Evolutionary conservation across 2,797 vertebrate species (phyloP).

Genomic region (Lagorchestes hirsutus): DNA sequence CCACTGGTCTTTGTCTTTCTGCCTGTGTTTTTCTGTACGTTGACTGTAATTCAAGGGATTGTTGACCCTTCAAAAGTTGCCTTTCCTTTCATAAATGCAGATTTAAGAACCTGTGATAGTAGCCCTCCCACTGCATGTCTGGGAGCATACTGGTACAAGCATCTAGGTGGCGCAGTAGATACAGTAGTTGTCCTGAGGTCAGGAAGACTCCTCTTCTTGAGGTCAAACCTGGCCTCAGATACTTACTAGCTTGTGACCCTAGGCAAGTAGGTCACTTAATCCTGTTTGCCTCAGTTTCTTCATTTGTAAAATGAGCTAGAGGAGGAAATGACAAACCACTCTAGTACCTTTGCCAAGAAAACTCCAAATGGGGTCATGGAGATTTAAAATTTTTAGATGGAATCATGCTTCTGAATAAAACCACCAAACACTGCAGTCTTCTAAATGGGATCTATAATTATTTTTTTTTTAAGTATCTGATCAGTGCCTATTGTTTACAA

Average conservation of each 20-base stretch:
- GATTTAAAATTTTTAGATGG: neutral
- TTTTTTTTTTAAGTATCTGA: neutral
- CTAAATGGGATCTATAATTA: neutral
- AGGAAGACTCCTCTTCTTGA: neutral
- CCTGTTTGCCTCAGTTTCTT: neutral
- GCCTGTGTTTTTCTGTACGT: too few relatives aligned
- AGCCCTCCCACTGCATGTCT: too few relatives aligned
- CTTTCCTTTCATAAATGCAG: too few relatives aligned
- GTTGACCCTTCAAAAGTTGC: too few relatives aligned
- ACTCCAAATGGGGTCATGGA: neutral
- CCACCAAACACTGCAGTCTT: neutral
- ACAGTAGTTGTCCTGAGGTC: neutral
- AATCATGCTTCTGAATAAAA: neutral
- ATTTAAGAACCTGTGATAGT: too few relatives aligned
- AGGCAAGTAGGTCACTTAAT: neutral
- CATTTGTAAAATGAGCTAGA: neutral
- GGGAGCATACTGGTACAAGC: too few relatives aligned
- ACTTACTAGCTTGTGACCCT: neutral
- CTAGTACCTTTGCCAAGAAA: neutral
- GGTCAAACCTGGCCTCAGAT: neutral
- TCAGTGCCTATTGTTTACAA: neutral
- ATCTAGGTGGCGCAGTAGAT: neutral
- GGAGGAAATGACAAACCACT: neutral
- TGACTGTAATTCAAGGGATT: too few relatives aligned
- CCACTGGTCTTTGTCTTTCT: too few relatives aligned